These are phyloP conservation scores for Thaleichthys pacificus DNA, from an alignment of 2,797 vertebrate species.

Conservation along the genomic window DNA sequence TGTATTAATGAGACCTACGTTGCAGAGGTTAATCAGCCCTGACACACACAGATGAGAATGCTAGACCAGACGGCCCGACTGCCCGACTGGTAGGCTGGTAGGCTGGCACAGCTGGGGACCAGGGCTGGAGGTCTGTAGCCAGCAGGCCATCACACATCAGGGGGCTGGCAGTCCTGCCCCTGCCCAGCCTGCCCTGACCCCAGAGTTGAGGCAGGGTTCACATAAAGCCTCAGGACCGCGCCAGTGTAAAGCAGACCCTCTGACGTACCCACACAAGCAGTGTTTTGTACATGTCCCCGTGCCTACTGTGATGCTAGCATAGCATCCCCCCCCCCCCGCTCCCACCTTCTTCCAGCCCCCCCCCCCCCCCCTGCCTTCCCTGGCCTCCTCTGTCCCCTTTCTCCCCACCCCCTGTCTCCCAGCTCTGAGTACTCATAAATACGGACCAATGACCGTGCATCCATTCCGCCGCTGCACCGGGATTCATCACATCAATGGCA, in stretches of 20 bases:
- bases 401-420: neutral
- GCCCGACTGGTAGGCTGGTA: neutral
- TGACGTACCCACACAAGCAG: neutral
- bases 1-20: slow-evolving; percentile 81
- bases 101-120: slow-evolving; percentile 35
- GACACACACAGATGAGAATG: slow-evolving; percentile 47
- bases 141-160: slow-evolving; percentile 6
- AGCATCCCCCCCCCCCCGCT: neutral
- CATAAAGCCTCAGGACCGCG: neutral
- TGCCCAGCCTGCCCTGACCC: too few species aligned
- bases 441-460: slow-evolving; percentile 17
- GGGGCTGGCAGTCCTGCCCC: neutral
- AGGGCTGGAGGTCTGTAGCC: slow-evolving; percentile 6
- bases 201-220: neutral
- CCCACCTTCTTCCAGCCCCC: neutral
- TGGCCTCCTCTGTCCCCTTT: neutral
- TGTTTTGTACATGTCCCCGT: neutral
- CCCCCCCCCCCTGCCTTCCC: neutral
- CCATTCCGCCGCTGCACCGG: slow-evolving; percentile 8
- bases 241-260: neutral
- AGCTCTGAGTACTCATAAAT: slow-evolving; percentile 35
- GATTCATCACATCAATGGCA: slow-evolving; percentile 31
- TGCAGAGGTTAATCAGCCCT: slow-evolving; percentile 75
- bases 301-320: neutral
- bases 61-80: neutral